These are phyloP conservation scores for Tenthredo distinguenda DNA, from an alignment of 2,888 invertebrate species.

Conservation along the genomic window DNA sequence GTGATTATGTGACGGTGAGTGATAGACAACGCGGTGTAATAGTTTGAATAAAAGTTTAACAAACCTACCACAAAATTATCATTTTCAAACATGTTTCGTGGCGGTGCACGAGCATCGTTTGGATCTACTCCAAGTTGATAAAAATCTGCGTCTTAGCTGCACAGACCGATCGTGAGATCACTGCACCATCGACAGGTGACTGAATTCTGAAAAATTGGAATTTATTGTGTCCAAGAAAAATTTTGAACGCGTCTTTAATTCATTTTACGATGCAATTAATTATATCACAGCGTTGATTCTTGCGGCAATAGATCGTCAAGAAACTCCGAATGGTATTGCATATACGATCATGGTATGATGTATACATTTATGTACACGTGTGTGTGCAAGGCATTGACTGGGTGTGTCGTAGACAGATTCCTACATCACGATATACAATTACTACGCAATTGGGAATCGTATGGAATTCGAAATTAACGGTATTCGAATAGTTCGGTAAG, in stretches of 20 bases:
- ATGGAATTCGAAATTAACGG: background rate
- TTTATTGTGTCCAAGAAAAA: background rate
- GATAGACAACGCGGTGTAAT: slow-evolving; percentile 26
- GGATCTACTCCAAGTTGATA: background rate
- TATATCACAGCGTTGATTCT: background rate
- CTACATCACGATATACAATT: background rate
- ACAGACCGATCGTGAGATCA: background rate
- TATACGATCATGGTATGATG: background rate
- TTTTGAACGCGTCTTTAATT: background rate
- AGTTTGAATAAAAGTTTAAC: background rate
- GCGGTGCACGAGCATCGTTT: background rate
- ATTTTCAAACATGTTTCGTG: slow-evolving; percentile 26
- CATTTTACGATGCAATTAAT: background rate
- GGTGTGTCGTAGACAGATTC: slow-evolving; percentile 27
- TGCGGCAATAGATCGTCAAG: background rate
- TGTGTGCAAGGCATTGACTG: background rate
- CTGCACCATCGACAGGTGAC: slow-evolving; percentile 27
- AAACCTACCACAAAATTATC: background rate
- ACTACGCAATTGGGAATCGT: background rate
- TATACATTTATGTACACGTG: no score
- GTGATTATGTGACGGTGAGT: slow-evolving; percentile 46
- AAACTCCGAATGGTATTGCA: background rate
- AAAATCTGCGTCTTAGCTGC: slow-evolving; percentile 34
- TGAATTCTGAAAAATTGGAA: background rate
- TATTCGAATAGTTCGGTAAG: background rate